Percentiles rank a stretch among this genome's conserved stretches.
These are phyloP conservation scores for Noctuana brunneofusca DNA, from an alignment of 2,888 invertebrate genomes.

Conservation along the genomic window DNA sequence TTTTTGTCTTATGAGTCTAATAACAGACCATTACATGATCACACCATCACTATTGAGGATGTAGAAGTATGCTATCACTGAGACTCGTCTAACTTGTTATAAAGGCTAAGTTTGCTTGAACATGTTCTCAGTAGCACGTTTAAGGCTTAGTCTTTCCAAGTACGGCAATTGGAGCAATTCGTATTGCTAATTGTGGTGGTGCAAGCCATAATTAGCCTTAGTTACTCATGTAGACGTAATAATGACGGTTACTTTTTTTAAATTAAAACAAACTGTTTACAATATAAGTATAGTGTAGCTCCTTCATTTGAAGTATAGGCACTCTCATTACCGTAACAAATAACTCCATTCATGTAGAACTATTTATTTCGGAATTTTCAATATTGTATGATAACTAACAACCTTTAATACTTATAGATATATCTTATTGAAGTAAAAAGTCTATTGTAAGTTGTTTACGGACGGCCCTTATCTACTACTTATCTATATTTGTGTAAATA, in stretches of 20 bases:
- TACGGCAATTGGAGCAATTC: slow-evolving; percentile 22
- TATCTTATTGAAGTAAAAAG: neutral
- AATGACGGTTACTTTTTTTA: neutral
- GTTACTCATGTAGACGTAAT: slow-evolving; percentile 8
- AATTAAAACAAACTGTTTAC: neutral
- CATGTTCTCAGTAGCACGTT: slow-evolving; percentile 2
- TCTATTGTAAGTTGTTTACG: slow-evolving; percentile 2
- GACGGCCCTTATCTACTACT: neutral
- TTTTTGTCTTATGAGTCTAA: no score
- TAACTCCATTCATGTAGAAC: neutral
- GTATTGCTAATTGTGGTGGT: slow-evolving; percentile 4
- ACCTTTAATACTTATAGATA: neutral
- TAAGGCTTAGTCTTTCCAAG: slow-evolving; percentile 15
- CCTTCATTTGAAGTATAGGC: neutral
- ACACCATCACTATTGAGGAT: slow-evolving; percentile 23
- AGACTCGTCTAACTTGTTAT: slow-evolving; percentile 35
- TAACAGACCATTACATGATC: slow-evolving; percentile 33
- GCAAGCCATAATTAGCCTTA: slow-evolving; percentile 12
- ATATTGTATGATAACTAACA: slow-evolving; percentile 10
- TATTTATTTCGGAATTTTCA: slow-evolving; percentile 13
- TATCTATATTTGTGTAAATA: neutral
- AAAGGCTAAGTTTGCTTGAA: slow-evolving; percentile 34
- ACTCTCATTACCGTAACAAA: neutral
- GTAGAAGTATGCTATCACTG: slow-evolving; percentile 32
- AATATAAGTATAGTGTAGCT: neutral